Evolutionary conservation across 2,113 vertebrate species (phyloP), one percentile per base, ranked within the genome.

Genomic region (Rousettus leschenaultii): DNA sequence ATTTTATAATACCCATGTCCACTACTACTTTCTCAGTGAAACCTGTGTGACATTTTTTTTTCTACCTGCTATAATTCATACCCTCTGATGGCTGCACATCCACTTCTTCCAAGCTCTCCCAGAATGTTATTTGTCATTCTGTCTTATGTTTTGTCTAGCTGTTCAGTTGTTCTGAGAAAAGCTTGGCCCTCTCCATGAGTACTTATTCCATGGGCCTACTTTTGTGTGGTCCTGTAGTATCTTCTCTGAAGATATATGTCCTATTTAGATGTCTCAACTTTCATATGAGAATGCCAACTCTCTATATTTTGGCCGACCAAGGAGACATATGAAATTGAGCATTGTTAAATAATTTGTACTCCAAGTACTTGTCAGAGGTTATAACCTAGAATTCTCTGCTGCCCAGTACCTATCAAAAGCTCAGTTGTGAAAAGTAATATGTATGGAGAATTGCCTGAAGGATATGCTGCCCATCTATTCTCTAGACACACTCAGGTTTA

Each of bases 391-490:
- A 89, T 68, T 66, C 16, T 65, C 24, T 77, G 75, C 70, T 95
- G 40, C 43, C 75, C 65, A 92, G 80, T 71, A 92, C 70, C 70
- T 71, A 75, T 90, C 85, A 89, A 85, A 95, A 97, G 24, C 51
- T 84, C 70, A 59, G 28, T 7, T 92, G 82, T 87, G 75, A 53
- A 83, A 90, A 92, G 59, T 22, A 88, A 57, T 78, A 59, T 75
- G 48, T 89, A 45, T 59, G 57, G 77, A 96, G 73, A 91, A 43
- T 82, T 78, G 45, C 78, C 94, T 95, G 75, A 80, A 96, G 78
- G 73, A 35, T 84, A 92, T 91, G 66, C 30, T 84, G 38, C 45
- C 28, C 68, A 35, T 89, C 57, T 51, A 79, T 96, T 95, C 75
- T 80, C 75, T 70, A 45, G 87, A 85, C 35, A 66, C 11, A 73